phyloP scores from a whole-genome alignment of 2,797 vertebrate genomes.

The Malurus leucopterus region DNA sequence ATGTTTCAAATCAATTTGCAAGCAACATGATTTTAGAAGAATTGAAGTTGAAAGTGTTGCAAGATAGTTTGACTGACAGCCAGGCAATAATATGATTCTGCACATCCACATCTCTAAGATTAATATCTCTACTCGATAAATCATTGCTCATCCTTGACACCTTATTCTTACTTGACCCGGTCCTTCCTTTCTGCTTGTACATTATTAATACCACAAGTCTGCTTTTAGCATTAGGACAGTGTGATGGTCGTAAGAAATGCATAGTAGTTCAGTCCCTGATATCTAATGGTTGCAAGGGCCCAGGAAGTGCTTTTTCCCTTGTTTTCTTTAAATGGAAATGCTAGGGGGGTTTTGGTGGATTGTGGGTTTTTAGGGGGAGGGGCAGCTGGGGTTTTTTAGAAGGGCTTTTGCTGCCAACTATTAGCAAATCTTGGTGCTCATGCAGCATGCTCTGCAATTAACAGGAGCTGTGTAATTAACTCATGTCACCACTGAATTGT shows the following conservation, averaged over 20 bases:
- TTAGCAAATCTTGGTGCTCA: slow-evolving; percentile 27
- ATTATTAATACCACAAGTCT: not conserved
- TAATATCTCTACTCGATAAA: not conserved
- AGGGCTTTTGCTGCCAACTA: slow-evolving; percentile 1
- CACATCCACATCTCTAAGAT: not conserved
- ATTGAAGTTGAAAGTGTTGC: not conserved
- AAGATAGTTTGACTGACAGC: not conserved
- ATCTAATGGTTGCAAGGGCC: not conserved
- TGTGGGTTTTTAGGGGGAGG: not conserved
- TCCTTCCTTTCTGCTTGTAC: not conserved
- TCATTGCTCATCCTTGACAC: not conserved
- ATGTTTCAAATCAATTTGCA: not conserved
- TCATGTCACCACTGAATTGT: not conserved
- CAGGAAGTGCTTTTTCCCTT: not conserved
- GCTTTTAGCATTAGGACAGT: not conserved
- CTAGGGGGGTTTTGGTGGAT: not conserved
- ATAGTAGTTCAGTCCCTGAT: not conserved
- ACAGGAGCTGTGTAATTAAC: slow-evolving; percentile 32
- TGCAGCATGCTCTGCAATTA: slow-evolving; percentile 46
- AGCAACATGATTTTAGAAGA: not conserved
- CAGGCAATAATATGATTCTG: not conserved
- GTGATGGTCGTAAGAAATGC: not conserved
- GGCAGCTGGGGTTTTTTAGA: not conserved
- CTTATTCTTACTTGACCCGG: not conserved
- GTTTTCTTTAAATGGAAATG: slow-evolving; percentile 21